Evolutionary conservation across 2,113 vertebrate genomes (phyloP).

Genomic region (Leptosomus discolor): DNA sequence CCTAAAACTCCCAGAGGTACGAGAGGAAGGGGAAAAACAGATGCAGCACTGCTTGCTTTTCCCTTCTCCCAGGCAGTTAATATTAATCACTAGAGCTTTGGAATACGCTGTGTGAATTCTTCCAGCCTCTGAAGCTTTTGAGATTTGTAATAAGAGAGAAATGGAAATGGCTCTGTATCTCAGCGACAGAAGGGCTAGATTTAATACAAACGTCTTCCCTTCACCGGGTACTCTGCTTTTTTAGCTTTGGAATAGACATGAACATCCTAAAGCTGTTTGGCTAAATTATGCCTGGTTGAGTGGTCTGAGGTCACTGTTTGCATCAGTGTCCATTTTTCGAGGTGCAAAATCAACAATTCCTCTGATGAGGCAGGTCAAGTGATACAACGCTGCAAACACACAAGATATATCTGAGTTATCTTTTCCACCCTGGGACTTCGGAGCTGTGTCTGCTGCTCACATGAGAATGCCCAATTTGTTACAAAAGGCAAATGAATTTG

Average conservation of each 20-base stretch:
- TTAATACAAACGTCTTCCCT: not conserved
- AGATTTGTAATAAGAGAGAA: not conserved
- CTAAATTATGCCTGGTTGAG: not conserved
- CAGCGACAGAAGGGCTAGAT: not conserved
- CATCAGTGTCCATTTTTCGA: not conserved
- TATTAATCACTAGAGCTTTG: not conserved
- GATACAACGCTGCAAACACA: fast-evolving
- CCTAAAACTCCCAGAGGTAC: not conserved
- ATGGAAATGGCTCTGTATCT: not conserved
- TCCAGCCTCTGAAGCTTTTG: not conserved
- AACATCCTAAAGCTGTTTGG: not conserved
- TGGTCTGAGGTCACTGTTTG: not conserved
- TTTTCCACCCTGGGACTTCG: not conserved
- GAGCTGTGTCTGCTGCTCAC: not conserved
- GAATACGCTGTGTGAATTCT: not conserved
- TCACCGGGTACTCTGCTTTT: not conserved
- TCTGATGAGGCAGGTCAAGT: not conserved
- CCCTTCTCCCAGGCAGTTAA: not conserved
- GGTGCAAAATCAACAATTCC: not conserved
- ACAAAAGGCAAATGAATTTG: not conserved
- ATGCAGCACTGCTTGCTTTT: not conserved
- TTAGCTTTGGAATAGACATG: not conserved
- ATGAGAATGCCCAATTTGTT: not conserved
- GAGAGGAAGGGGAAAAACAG: not conserved
- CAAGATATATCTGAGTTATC: not conserved